Percentiles rank a stretch among this genome's conserved stretches.
phyloP scores from a whole-genome alignment of 1,140 invertebrate species.

The Meteorus sp. region DNA sequence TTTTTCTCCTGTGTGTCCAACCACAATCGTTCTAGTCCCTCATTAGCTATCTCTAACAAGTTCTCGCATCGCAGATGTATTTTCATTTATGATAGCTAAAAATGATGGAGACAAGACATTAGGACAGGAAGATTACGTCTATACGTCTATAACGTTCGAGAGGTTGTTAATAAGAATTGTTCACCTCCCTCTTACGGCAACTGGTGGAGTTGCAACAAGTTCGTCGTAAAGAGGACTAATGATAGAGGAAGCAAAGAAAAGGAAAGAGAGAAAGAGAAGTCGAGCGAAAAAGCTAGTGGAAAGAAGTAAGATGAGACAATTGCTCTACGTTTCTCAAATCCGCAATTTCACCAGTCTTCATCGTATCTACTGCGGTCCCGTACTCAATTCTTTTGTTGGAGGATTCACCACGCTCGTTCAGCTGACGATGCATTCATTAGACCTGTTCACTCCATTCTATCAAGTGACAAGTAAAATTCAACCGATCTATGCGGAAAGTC shows the following conservation, averaged over 20 bases:
- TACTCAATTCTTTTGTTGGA: background rate
- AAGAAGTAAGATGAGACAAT: no score
- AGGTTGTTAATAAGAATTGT: background rate
- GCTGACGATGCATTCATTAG: constrained; percentile 37
- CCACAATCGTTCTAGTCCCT: constrained; percentile 15
- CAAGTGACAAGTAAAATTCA: constrained; percentile 7
- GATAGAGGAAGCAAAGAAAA: background rate
- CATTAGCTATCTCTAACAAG: background rate
- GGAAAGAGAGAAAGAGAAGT: no score
- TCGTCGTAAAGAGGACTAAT: no score
- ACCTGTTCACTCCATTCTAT: background rate
- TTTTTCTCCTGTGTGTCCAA: constrained; percentile 41
- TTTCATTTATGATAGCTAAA: background rate
- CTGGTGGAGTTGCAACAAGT: constrained; percentile 18
- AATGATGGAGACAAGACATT: background rate
- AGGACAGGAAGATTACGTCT: no score
- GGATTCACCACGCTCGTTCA: constrained; percentile 30
- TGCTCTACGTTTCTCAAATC: constrained; percentile 8
- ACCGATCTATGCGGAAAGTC: constrained; percentile 10
- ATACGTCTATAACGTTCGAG: background rate
- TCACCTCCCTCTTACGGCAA: constrained; percentile 1
- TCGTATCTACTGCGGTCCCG: background rate
- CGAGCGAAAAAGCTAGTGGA: no score
- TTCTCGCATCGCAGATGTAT: background rate
- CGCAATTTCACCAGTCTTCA: constrained; percentile 7